Evolutionary conservation across 2,113 vertebrate species (phyloP).

Genomic region (Pituophis catenifer): DNA sequence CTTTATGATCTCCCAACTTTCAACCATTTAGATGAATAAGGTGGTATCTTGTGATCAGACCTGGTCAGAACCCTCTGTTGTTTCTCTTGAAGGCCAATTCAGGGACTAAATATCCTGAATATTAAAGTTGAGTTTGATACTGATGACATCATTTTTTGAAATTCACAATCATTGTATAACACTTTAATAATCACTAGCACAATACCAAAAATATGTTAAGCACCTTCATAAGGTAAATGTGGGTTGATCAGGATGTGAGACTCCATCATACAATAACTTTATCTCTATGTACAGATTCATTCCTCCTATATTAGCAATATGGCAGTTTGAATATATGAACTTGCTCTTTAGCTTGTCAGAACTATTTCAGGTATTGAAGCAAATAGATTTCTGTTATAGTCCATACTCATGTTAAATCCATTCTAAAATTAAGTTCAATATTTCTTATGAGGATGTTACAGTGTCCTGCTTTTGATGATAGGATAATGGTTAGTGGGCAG

Average conservation of each 20-base stretch:
- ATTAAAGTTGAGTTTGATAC: not conserved
- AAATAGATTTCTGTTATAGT: not conserved
- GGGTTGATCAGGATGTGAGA: not conserved
- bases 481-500: not conserved
- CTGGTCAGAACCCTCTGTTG: not conserved
- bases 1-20: not conserved
- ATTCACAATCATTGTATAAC: not conserved
- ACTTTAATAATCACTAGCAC: not conserved
- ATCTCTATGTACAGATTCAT: not conserved
- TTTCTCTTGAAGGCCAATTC: not conserved
- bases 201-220: not conserved
- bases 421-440: constrained; percentile 7
- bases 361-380: not conserved
- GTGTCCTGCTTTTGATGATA: constrained; percentile 24
- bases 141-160: not conserved
- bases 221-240: not conserved
- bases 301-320: not conserved
- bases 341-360: not conserved
- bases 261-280: not conserved
- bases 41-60: not conserved
- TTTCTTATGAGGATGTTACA: constrained; percentile 3
- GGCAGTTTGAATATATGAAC: not conserved
- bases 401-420: not conserved
- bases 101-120: not conserved
- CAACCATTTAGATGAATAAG: not conserved